These are phyloP conservation scores for Hirtodrosophila duncani DNA, from an alignment of 2,888 invertebrate species.

Conservation along the genomic window DNA sequence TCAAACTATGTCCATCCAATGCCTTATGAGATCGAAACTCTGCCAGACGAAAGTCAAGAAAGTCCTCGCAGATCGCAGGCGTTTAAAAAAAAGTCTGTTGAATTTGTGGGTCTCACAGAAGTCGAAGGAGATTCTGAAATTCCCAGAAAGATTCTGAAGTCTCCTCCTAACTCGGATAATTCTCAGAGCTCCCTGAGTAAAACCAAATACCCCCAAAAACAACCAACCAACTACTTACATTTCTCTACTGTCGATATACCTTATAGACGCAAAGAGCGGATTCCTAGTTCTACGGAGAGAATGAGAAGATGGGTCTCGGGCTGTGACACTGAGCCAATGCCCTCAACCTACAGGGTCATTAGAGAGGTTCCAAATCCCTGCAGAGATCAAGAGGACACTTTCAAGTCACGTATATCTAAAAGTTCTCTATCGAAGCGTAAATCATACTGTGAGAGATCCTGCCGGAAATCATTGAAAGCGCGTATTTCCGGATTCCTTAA, in stretches of 20 bases:
- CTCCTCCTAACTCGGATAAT: background rate
- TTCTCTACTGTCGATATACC: constrained; percentile 29
- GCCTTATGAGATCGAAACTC: background rate
- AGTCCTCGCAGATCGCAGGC: background rate
- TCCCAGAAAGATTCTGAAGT: constrained; percentile 21
- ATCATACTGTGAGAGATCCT: background rate
- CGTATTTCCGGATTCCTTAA: constrained; percentile 31
- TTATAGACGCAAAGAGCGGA: constrained; percentile 1
- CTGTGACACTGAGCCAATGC: background rate
- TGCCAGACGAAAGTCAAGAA: background rate
- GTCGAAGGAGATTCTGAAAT: constrained; percentile 24
- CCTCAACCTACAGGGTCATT: background rate
- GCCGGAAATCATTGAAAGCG: constrained; percentile 8
- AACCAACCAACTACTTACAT: too few species aligned
- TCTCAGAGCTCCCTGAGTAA: too few species aligned
- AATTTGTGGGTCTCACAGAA: constrained; percentile 1
- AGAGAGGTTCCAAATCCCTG: too few species aligned
- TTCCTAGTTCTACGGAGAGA: background rate
- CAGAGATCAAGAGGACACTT: background rate
- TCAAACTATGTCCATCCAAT: background rate
- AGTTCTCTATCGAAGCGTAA: background rate
- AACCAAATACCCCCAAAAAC: too few species aligned
- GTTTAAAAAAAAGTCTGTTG: constrained; percentile 11
- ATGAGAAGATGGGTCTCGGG: constrained; percentile 20
- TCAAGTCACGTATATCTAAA: background rate